Conservation (phyloP, 2,113 vertebrate species). For the Climacteris rufus region DNA sequence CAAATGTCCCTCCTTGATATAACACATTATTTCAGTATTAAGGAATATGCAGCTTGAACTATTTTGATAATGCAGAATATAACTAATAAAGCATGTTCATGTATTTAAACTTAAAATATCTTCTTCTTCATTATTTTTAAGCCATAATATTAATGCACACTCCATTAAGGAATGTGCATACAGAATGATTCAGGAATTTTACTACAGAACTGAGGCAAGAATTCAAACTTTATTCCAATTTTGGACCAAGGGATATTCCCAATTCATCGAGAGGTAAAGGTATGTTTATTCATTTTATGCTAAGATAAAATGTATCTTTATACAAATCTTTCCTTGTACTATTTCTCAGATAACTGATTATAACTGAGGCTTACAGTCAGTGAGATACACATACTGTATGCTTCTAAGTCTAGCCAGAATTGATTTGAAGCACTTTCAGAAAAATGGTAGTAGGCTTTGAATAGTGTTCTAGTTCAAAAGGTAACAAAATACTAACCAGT, state of each 20-base stretch:
- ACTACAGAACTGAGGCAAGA: neutral
- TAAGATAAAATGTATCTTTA: neutral
- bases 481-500: neutral
- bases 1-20: neutral
- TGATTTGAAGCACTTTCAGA: neutral
- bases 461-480: neutral
- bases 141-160: rapidly evolving
- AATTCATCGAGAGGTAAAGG: neutral
- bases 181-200: neutral
- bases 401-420: neutral
- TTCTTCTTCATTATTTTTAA: neutral
- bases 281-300: neutral
- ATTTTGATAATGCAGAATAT: neutral
- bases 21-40: neutral
- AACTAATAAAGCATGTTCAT: neutral
- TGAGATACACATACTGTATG: neutral
- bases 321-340: neutral
- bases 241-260: neutral
- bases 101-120: neutral
- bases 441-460: neutral
- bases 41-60: neutral
- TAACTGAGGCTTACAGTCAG: neutral
- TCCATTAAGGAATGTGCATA: neutral
- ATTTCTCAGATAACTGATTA: neutral
- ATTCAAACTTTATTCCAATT: neutral